These are phyloP conservation scores for Mizuhopecten yessoensis DNA, from an alignment of 1,140 invertebrate genomes.

Conservation along the genomic window DNA sequence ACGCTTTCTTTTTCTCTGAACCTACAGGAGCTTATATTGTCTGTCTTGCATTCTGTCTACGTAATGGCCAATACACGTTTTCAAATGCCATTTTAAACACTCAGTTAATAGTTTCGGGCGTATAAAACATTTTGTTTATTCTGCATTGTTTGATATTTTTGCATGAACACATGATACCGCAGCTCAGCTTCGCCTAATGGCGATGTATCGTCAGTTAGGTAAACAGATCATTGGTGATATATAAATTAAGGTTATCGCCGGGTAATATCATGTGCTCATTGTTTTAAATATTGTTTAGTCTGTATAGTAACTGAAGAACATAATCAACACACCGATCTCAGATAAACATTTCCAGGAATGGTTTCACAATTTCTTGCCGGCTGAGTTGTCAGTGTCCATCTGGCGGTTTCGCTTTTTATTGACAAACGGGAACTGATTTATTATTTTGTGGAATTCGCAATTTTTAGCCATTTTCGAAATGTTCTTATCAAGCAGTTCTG, in stretches of 20 bases:
- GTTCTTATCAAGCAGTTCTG: background rate
- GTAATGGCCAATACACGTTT: too few relatives aligned
- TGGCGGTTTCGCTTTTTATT: background rate
- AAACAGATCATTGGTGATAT: background rate
- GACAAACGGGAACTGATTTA: background rate
- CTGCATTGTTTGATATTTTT: too few relatives aligned
- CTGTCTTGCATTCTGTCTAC: too few relatives aligned
- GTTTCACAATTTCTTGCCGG: background rate
- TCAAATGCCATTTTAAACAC: too few relatives aligned
- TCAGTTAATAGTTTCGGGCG: too few relatives aligned
- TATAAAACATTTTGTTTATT: too few relatives aligned
- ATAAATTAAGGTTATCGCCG: background rate
- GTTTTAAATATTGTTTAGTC: background rate
- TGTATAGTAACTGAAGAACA: background rate
- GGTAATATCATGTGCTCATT: background rate
- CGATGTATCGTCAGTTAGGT: background rate
- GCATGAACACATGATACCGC: background rate
- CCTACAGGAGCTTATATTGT: too few relatives aligned
- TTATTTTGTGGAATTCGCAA: background rate
- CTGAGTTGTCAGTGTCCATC: background rate
- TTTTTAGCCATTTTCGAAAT: background rate
- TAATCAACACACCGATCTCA: background rate
- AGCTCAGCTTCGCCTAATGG: background rate
- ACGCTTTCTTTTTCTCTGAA: too few relatives aligned
- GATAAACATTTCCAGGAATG: background rate